A percentile compares a stretch with the other conserved stretches of the same genome.
Evolutionary conservation across 2,797 vertebrate genomes (phyloP).

Genomic region (Lithobates pipiens): DNA sequence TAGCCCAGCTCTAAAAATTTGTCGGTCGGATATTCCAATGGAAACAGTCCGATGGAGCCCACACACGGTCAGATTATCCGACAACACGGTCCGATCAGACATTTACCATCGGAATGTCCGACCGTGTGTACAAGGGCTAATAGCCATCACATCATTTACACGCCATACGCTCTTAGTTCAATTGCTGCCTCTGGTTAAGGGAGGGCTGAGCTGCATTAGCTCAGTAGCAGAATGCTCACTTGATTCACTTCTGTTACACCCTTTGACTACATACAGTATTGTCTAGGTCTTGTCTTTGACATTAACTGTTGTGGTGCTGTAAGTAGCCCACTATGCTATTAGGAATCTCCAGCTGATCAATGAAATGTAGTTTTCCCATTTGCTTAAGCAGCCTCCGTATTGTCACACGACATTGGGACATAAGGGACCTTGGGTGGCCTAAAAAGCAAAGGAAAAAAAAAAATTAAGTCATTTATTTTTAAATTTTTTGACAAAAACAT

Average conservation of each 20-base stretch:
- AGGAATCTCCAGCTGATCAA: conserved; percentile 83
- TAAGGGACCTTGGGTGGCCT: conserved; percentile 86
- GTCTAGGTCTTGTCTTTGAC: background rate
- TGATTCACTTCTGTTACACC: background rate
- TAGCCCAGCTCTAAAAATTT: too few species aligned
- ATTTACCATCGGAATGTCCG: too few species aligned
- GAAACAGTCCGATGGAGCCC: too few species aligned
- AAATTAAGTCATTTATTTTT: too few species aligned
- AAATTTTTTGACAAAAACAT: background rate
- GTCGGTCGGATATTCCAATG: too few species aligned
- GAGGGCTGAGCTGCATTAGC: background rate
- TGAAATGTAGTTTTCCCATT: conserved; percentile 69
- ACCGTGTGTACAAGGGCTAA: too few species aligned
- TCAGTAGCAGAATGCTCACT: background rate
- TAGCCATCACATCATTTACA: too few species aligned
- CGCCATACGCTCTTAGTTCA: too few species aligned
- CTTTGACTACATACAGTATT: background rate
- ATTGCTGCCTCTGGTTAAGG: too few species aligned
- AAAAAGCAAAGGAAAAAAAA: conserved; percentile 46
- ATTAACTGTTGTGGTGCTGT: conserved; percentile 71
- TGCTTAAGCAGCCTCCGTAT: conserved; percentile 78
- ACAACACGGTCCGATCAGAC: too few species aligned
- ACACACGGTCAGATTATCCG: too few species aligned
- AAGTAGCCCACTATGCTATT: conserved; percentile 80
- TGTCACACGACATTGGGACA: conserved; percentile 84